phyloP scores from a whole-genome alignment of 2,113 vertebrate genomes.

The Callorhinus ursinus region DNA sequence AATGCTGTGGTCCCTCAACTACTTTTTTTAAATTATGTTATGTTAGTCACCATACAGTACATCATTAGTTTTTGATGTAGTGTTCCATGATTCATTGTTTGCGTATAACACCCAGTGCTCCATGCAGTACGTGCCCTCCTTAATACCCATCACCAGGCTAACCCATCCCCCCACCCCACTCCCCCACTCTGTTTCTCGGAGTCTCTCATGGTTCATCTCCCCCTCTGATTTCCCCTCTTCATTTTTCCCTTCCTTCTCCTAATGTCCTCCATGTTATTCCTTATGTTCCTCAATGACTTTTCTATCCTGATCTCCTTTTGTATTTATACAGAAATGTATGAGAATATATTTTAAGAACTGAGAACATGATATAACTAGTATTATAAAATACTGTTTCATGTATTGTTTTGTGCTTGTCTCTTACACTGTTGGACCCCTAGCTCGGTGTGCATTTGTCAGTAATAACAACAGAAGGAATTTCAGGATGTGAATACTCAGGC shows the following conservation, averaged over 20 bases:
- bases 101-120: too few species aligned
- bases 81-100: too few species aligned
- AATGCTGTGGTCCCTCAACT: neutral
- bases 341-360: neutral
- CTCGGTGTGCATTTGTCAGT: neutral
- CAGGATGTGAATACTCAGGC: neutral
- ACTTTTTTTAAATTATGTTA: neutral
- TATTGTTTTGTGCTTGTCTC: neutral
- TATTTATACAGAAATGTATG: neutral
- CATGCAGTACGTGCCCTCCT: too few species aligned
- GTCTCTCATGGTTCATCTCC: too few species aligned
- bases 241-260: too few species aligned
- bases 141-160: too few species aligned
- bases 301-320: neutral
- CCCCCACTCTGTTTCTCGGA: too few species aligned
- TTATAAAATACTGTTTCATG: neutral
- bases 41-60: too few species aligned
- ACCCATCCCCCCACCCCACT: too few species aligned
- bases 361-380: neutral
- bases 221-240: too few species aligned
- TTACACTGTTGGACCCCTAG: neutral
- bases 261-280: too few species aligned
- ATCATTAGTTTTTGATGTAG: too few species aligned
- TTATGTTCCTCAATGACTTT: neutral
- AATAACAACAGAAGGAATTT: neutral